Evolutionary conservation across 1,140 invertebrate genomes (phyloP), one percentile per base, ranked within the genome.

Genomic region (Diploscapter pachys): DNA sequence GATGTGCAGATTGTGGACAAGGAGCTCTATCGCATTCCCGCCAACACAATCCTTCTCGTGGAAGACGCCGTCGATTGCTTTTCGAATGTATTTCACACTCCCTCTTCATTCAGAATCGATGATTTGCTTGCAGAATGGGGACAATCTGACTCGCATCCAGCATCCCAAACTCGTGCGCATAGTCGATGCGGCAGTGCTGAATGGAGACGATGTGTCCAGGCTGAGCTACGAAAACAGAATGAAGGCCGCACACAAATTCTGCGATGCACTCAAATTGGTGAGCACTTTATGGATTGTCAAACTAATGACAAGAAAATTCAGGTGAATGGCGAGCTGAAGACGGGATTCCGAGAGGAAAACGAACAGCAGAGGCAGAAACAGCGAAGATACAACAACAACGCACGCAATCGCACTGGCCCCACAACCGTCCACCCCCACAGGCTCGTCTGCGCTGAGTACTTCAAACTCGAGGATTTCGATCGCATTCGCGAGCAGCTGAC

Each of bases 141-240:
- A 72, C 50, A 8, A 31, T 31, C 31, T 31, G 31, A 31, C 31
- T 31, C 31, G 31, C 31, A 70, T 49, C 4, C 4, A 31, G 2
- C 56, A 69, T 52, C 57, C 54, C 11, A 4, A 76, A 3, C 53
- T 78, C 3, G 11, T 79, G 48, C 71, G 78, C 31, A 79, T 79
- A n/a, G 50, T 79, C 11, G 78, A 79, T 55, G 76, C 77, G 3
- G 77, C 72, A 5, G 66, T 78, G 31, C 71, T 79, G 0, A 55
- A 65, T 69, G 78, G 78, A 49, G 78, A 79, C 65, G 70, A 79
- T 69, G 66, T 79, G 1, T 70, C 78, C 4, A 63, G 78, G n/a
- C 73, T 79, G 4, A 50, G 71, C 3, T 79, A 78, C 63, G 65
- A 68, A 5, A 50, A 5, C 0, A 55, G 78, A 48, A 75, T 79